Conservation (phyloP, 2,113 vertebrate genomes). For the Progne subis region DNA sequence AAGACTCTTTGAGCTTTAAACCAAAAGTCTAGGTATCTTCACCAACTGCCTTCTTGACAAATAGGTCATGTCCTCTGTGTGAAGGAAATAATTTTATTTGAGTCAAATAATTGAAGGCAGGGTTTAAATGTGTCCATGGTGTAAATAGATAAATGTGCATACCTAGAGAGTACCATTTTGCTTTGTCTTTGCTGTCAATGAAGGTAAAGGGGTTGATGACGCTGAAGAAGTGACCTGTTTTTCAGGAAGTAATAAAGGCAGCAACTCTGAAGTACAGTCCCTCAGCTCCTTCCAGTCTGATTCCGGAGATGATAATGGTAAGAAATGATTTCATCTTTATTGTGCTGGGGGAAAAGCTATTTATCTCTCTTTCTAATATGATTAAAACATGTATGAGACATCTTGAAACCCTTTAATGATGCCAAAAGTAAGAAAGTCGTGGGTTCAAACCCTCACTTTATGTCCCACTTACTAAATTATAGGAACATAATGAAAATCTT, state of each 20-base stretch:
- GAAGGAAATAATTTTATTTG: conserved; percentile 35
- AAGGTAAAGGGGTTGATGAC: conserved; percentile 89
- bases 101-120: background rate
- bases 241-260: conserved; percentile 93
- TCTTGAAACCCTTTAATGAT: background rate
- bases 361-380: background rate
- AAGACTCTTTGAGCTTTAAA: conserved; percentile 38
- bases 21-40: conserved; percentile 22
- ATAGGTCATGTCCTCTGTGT: conserved; percentile 11
- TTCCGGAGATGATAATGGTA: conserved; percentile 97
- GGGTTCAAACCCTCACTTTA: background rate
- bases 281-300: conserved; percentile 96
- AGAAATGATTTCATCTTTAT: conserved; percentile 49
- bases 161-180: conserved; percentile 44
- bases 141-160: background rate
- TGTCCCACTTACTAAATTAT: background rate
- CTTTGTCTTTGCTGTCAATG: conserved; percentile 58
- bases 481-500: background rate
- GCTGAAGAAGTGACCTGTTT: conserved; percentile 91
- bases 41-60: conserved; percentile 17
- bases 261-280: conserved; percentile 94
- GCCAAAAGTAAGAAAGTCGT: background rate
- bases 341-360: background rate
- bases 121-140: background rate
- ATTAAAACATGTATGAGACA: background rate